These are phyloP conservation scores for Astropecten irregularis DNA, from an alignment of 53 echinoderm and acorn worm genomes.

Conservation along the genomic window DNA sequence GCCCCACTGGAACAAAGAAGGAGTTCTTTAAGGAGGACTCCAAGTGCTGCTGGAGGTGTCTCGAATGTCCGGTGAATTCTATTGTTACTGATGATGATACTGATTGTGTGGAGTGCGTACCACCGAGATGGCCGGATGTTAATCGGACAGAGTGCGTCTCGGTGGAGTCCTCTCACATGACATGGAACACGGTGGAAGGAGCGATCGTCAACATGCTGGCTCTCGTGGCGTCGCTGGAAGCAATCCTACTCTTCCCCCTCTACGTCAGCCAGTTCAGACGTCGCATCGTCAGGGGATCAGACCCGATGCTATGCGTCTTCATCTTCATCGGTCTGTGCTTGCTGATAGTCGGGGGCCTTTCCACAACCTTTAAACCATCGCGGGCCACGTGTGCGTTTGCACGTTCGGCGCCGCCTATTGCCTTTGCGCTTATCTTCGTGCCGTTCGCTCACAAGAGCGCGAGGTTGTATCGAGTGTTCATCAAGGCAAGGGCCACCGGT, in stretches of 20 bases:
- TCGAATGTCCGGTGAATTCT: slow-evolving; percentile 56
- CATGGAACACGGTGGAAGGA: slow-evolving; percentile 64
- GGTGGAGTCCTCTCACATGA: slow-evolving; percentile 55
- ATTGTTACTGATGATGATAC: slow-evolving; percentile 54
- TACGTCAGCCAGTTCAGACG: slow-evolving; percentile 59
- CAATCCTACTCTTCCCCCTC: slow-evolving; percentile 19
- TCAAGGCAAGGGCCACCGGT: slow-evolving; percentile 71
- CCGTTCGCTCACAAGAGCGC: slow-evolving; percentile 80
- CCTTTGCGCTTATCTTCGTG: slow-evolving; percentile 71
- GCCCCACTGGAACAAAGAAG: slow-evolving; percentile 51
- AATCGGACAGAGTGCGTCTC: slow-evolving; percentile 66
- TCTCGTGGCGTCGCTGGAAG: slow-evolving; percentile 56
- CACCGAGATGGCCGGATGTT: slow-evolving; percentile 66
- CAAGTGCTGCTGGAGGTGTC: slow-evolving; percentile 85
- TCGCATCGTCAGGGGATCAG: slow-evolving; percentile 52
- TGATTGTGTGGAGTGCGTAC: slow-evolving; percentile 55
- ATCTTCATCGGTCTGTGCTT: slow-evolving; percentile 54
- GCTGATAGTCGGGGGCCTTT: slow-evolving; percentile 49
- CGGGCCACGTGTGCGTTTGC: slow-evolving; percentile 53
- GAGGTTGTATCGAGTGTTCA: slow-evolving; percentile 73
- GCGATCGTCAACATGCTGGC: slow-evolving; percentile 43
- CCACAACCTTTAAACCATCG: slow-evolving; percentile 42
- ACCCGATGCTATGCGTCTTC: slow-evolving; percentile 61
- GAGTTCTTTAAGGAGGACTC: slow-evolving; percentile 44
- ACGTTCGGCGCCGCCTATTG: slow-evolving; percentile 59